Conservation (phyloP, 2,113 vertebrate species). For the Rallus limicola region DNA sequence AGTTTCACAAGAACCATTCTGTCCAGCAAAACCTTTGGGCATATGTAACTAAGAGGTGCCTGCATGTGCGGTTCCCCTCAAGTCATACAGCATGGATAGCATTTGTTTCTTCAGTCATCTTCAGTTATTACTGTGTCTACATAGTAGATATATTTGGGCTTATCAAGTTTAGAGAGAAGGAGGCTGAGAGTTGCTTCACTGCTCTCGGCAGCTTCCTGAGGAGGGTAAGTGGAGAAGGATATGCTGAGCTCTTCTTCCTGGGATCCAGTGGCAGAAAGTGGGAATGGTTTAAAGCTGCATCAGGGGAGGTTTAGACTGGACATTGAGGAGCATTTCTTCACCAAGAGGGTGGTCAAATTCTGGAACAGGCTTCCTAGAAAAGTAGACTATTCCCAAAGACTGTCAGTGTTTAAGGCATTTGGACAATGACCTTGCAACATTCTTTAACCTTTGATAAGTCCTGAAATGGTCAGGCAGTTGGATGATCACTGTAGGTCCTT, state of each 20-base stretch:
- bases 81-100: not conserved
- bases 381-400: too few species aligned
- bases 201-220: not conserved
- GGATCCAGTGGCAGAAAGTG: accelerated
- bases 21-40: not conserved
- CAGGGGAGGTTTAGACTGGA: not conserved
- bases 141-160: not conserved
- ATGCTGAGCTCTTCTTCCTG: too few species aligned
- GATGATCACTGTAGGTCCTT: not conserved
- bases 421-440: not conserved
- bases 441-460: not conserved
- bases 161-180: not conserved
- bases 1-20: not conserved
- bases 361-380: too few species aligned
- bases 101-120: not conserved
- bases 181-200: not conserved
- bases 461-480: not conserved
- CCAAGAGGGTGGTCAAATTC: not conserved
- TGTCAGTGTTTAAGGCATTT: too few species aligned
- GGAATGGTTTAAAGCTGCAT: not conserved
- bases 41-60: not conserved
- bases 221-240: not conserved
- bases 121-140: not conserved
- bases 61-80: not conserved
- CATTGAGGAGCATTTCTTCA: not conserved